Base-by-base conservation (phyloP, 2,113 vertebrate genomes). In the Centropristis striata region DNA sequence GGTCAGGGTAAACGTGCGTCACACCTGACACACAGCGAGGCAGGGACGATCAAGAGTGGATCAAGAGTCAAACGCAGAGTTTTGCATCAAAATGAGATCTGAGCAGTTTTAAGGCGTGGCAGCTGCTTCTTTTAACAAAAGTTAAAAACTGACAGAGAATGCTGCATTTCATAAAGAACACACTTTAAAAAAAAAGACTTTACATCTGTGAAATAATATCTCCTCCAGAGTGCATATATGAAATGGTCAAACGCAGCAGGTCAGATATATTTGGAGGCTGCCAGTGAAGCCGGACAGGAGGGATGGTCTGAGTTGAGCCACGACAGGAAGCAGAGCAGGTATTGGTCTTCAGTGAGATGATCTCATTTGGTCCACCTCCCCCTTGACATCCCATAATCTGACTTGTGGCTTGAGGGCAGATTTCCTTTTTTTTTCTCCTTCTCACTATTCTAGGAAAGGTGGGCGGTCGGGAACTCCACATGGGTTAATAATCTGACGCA, bases 1-100 rank as follows among this genome's bases (percentile, higher is more conserved):
- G 81, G 84, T 87, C 81, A 79, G 89, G 83, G 61, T 46, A 63
- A 87, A 89, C 20, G 41, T 94, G 92, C 92, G 93, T 95, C 94
- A 95, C 86, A 58, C 72, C 61, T 78, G 80, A 90, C 61, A 90
- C 69, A 85, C 53, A 73, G 86, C 63, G 41, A 55, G 51, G 23
- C 42, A 27, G 16, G 13, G 58, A 67, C 1, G 25, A 41, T 39
- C n/a, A n/a, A n/a, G 60, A 63, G 69, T 63, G 72, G 79, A 87
- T 88, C 90, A 90, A 60, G 69, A 78, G 58, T 86, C 81, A 85
- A 42, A 74, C 0, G 13, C 15, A 28, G 53, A 51, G 21, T 64
- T 74, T 0, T 21, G 21, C 4, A 23, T 39, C 36, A 18, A 37
- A 74, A 49, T 50, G 18, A 41, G 53, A 32, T 0, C 5, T 1